Evolutionary conservation across 2,797 vertebrate genomes (phyloP).

Genomic region (Hydrophis major): DNA sequence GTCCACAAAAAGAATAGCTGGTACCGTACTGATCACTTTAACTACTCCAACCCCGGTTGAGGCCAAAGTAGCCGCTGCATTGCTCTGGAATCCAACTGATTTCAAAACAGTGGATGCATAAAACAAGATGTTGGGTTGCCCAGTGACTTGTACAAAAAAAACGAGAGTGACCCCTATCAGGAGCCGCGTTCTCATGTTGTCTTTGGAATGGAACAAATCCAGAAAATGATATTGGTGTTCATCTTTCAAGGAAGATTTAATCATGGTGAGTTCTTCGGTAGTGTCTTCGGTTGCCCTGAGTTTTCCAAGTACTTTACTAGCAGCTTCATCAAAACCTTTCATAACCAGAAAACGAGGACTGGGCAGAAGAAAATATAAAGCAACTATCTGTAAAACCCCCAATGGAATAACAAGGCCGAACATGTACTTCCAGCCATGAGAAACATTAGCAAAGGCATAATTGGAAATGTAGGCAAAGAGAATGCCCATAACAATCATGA

Average conservation of each 20-base stretch:
- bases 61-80: slow-evolving; percentile 88
- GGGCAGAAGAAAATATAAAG: slow-evolving; percentile 85
- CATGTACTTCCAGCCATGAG: slow-evolving; percentile 88
- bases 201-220: slow-evolving; percentile 85
- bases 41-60: slow-evolving; percentile 91
- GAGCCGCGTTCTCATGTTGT: slow-evolving; percentile 87
- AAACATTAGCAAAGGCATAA: slow-evolving; percentile 79
- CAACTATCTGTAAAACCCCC: slow-evolving; percentile 81
- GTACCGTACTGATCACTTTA: slow-evolving; percentile 88
- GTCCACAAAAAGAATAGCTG: slow-evolving; percentile 87
- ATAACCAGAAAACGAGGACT: slow-evolving; percentile 92
- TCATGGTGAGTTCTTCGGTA: slow-evolving; percentile 80
- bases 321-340: slow-evolving; percentile 79
- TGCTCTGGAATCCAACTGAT: slow-evolving; percentile 90
- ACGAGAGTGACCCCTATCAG: slow-evolving; percentile 84
- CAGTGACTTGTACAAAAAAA: slow-evolving; percentile 91
- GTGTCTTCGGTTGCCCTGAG: slow-evolving; percentile 75
- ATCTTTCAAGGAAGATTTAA: slow-evolving; percentile 85
- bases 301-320: slow-evolving; percentile 78
- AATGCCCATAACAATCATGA: slow-evolving; percentile 92
- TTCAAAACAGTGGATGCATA: slow-evolving; percentile 92
- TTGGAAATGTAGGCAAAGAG: slow-evolving; percentile 90
- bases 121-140: slow-evolving; percentile 92
- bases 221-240: slow-evolving; percentile 83
- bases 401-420: slow-evolving; percentile 86